A percentile compares a stretch with the other conserved stretches of the same genome.
These are phyloP conservation scores for Pollenia labialis DNA, from an alignment of 2,888 invertebrate species.

Conservation along the genomic window DNA sequence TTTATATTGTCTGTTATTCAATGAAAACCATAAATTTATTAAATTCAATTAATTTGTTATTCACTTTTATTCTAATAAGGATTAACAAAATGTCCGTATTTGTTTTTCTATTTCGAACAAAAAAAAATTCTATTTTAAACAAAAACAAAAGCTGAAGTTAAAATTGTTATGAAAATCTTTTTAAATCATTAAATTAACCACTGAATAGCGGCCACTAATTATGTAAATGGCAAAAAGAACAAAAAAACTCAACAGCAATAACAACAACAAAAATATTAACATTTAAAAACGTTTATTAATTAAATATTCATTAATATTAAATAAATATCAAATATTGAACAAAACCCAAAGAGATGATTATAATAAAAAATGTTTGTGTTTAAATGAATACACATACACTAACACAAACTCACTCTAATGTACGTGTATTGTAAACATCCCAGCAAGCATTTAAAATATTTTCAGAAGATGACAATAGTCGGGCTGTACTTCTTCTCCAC, in stretches of 20 bases:
- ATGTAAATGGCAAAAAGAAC: conserved; percentile 63
- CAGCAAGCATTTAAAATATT: too few species aligned
- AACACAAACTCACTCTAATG: too few species aligned
- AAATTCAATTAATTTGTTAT: conserved; percentile 25
- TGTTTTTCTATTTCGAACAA: conserved; percentile 4
- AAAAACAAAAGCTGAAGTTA: too few species aligned
- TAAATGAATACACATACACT: too few species aligned
- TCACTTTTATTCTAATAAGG: conserved; percentile 22
- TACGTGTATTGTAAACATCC: too few species aligned
- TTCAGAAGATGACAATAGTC: too few species aligned
- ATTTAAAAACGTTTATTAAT: conserved; percentile 68
- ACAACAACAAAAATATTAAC: conserved; percentile 51
- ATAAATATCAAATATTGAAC: conserved; percentile 51
- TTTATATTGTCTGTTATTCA: not conserved
- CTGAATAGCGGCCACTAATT: conserved; percentile 69
- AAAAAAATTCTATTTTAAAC: too few species aligned
- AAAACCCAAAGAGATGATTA: conserved; percentile 14
- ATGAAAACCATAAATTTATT: not conserved
- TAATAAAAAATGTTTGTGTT: not conserved
- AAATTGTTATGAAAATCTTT: conserved; percentile 11
- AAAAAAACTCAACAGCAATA: not conserved
- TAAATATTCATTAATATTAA: conserved; percentile 70
- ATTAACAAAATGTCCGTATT: conserved; percentile 38
- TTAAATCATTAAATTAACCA: conserved; percentile 63
- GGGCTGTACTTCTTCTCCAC: too few species aligned